Base-by-base conservation (phyloP, 2,113 vertebrate genomes). In the Tauraco erythrolophus region DNA sequence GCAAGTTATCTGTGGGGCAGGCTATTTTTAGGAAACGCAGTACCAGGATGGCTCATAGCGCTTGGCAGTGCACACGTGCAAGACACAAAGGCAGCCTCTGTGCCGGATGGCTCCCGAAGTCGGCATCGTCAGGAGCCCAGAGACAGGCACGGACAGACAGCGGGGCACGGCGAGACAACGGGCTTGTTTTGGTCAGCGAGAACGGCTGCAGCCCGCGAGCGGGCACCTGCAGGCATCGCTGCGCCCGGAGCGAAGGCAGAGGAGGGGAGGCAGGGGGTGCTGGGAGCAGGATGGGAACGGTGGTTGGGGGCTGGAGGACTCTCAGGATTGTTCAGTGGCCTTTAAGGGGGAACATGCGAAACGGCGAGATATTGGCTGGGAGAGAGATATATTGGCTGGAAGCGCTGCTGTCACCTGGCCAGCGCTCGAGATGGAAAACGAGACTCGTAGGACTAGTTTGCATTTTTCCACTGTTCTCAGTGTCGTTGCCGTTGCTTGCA, bases 61-160 rank as follows among this genome's bases (percentile, higher is more conserved):
- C 87, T 88, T 93, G 96, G 95, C 96, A 95, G 74, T 0, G 1
- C 37, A 35, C 69, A 37, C 16, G 17, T 89, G 94, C 17, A 2
- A 89, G n/a, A 22, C 57, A 97, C 96, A 96, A 96, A 96, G 84
- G 82, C 61, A 23, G 83, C 50, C 87, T 95, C 92, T 96, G 97
- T 96, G 17, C 81, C 11, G 41, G 51, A 6, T 3, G 2, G 46
- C 60, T 75, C 18, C 35, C 1, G 6, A 64, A 8, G 61, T 35
- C 11, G 3, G 66, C 48, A 30, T 30, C 35, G 1, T 21, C 69
- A 68, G 92, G 84, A 92, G 89, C 86, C 23, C 94, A 75, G 92
- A 84, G 88, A 53, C 86, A 71, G 91, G 89, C 94, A 91, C 23
- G 9, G 96, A 30, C 91, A 78, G 91, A 69, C 71, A 84, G 37